Conservation (phyloP, 2,113 vertebrate species). For the Alligator sinensis region DNA sequence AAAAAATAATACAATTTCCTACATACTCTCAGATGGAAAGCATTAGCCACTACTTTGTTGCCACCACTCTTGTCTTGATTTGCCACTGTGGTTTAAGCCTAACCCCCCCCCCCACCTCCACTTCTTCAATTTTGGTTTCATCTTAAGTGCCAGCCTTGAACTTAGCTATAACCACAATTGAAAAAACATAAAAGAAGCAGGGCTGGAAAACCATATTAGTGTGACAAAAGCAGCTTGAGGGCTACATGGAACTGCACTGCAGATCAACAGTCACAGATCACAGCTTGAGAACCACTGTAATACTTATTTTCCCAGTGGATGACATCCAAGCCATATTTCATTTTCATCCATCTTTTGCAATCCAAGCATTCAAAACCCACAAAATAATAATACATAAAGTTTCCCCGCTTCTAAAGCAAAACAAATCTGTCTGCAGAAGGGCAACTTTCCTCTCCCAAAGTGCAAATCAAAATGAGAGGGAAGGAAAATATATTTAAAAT, state of each 20-base stretch:
- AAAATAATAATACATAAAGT: background rate
- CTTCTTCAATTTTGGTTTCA: too few relatives aligned
- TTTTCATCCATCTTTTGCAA: background rate
- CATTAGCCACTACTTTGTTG: too few relatives aligned
- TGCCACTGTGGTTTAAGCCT: background rate
- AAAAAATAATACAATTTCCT: too few relatives aligned
- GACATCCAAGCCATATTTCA: background rate
- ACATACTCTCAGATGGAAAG: too few relatives aligned
- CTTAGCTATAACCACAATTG: background rate
- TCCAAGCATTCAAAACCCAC: background rate
- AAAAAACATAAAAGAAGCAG: background rate
- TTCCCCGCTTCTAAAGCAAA: background rate
- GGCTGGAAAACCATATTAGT: background rate
- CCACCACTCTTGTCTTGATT: background rate
- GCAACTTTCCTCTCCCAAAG: background rate
- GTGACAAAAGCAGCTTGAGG: background rate
- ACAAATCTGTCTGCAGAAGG: background rate
- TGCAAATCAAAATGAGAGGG: background rate
- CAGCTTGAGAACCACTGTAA: background rate
- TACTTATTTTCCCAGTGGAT: background rate
- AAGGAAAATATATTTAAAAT: background rate
- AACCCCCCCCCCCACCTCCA: background rate
- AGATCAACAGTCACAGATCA: background rate
- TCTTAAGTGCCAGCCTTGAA: too few relatives aligned
- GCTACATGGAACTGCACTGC: rapidly evolving